A percentile compares a stretch with the other conserved stretches of the same genome.
phyloP scores from a whole-genome alignment of 2,113 vertebrate genomes.

The Meriones unguiculatus region DNA sequence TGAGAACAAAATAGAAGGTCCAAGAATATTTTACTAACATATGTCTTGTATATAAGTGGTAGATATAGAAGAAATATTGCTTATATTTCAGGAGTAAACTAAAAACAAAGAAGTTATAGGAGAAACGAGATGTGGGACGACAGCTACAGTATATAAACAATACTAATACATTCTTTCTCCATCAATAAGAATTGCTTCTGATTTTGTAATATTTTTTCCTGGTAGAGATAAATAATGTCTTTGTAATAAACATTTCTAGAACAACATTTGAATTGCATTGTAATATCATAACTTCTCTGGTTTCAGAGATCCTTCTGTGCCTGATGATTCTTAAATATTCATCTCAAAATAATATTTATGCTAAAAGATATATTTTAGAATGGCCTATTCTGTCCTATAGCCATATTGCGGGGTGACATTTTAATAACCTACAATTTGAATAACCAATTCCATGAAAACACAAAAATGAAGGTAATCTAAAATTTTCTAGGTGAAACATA shows the following conservation, averaged over 20 bases:
- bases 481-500: neutral
- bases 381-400: neutral
- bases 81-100: neutral
- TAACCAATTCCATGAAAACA: neutral
- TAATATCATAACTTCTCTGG: neutral
- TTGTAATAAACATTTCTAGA: conserved; percentile 2
- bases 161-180: neutral
- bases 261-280: neutral
- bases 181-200: neutral
- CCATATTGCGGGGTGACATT: neutral
- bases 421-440: neutral
- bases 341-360: neutral
- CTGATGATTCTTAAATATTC: neutral
- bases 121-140: neutral
- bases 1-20: neutral
- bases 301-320: neutral
- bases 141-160: neutral
- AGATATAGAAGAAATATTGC: neutral
- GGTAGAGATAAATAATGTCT: neutral
- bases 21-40: neutral
- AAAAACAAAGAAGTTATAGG: neutral
- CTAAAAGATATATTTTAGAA: neutral
- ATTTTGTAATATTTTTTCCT: neutral
- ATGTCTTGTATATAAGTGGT: neutral
- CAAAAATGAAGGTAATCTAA: neutral